These are phyloP conservation scores for Rhabdophis nuchalis DNA, from an alignment of 2,797 vertebrate species.

Conservation along the genomic window DNA sequence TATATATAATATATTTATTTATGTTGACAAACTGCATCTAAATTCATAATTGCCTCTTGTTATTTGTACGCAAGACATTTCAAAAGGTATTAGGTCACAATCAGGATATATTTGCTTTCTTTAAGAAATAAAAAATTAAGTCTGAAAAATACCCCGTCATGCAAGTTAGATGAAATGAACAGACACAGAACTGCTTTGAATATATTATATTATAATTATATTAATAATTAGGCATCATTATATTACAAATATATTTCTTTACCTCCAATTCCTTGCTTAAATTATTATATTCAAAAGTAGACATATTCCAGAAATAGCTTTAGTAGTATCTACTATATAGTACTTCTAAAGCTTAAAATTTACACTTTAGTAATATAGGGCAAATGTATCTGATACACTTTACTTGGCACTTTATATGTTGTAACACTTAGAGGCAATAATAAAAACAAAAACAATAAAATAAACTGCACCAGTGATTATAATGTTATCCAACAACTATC, in stretches of 20 bases:
- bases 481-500: background rate
- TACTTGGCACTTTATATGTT: too few relatives aligned
- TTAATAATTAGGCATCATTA: background rate
- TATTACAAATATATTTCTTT: too few relatives aligned
- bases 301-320: background rate
- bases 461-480: background rate
- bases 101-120: background rate
- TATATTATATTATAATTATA: background rate
- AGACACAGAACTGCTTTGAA: background rate
- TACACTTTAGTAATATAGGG: background rate
- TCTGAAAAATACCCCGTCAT: background rate
- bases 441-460: background rate
- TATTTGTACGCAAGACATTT: background rate
- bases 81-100: background rate
- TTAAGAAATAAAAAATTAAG: background rate
- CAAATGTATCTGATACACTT: background rate
- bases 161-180: background rate
- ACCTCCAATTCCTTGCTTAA: background rate
- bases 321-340: background rate
- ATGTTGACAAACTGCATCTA: background rate
- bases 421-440: background rate
- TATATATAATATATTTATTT: constrained; percentile 6
- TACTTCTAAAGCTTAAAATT: background rate
- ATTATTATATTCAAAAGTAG: background rate
- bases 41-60: constrained; percentile 36